phyloP scores from a whole-genome alignment of 2,797 vertebrate genomes.

The Alca torda region DNA sequence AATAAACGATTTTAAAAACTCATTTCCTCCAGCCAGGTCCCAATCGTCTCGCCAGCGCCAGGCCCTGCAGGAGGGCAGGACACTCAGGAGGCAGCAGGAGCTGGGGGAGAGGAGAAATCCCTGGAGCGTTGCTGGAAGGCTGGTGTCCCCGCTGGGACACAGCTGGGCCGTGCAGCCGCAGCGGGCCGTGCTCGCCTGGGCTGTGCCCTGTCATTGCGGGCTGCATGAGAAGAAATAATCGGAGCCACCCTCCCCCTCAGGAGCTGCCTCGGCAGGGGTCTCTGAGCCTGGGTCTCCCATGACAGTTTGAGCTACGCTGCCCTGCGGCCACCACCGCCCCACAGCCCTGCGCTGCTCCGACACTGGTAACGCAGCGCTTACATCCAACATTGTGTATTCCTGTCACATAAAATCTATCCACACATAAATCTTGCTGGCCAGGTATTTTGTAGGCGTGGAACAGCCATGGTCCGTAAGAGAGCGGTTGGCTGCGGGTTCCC shows the following conservation, averaged over 20 bases:
- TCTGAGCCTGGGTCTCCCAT: accelerated
- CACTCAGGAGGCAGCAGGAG: not conserved
- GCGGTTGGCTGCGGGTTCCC: not conserved
- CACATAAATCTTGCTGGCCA: not conserved
- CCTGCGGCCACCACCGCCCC: not conserved
- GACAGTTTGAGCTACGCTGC: not conserved
- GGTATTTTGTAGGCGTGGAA: not conserved
- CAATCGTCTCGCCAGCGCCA: not conserved
- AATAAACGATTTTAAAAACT: not conserved
- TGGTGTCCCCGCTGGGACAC: not conserved
- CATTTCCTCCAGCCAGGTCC: not conserved
- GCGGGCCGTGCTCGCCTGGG: accelerated
- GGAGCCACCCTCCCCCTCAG: not conserved
- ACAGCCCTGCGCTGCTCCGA: not conserved
- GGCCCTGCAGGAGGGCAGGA: not conserved
- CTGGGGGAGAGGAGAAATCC: not conserved
- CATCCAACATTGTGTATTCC: not conserved
- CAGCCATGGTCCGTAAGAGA: not conserved
- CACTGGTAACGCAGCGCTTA: not conserved
- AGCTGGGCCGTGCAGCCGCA: not conserved
- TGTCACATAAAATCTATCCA: not conserved
- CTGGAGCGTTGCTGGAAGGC: not conserved
- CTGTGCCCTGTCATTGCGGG: not conserved
- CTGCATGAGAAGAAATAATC: not conserved
- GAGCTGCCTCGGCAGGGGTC: not conserved